phyloP scores from a whole-genome alignment of 2,797 vertebrate species.

The Emys orbicularis region DNA sequence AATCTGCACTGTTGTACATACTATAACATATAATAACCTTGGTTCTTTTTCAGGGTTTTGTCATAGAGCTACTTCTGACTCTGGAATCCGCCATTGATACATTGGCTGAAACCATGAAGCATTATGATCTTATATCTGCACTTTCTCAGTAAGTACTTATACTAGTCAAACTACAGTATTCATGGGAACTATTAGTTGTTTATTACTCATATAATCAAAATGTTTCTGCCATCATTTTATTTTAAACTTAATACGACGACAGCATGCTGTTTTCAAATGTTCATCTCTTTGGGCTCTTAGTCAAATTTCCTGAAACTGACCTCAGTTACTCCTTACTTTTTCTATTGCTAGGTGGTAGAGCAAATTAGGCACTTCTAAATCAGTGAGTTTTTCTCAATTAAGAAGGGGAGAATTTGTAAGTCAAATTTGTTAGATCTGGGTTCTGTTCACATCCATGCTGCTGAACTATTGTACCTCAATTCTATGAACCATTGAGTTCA shows the following conservation, averaged over 20 bases:
- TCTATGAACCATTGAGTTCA: background rate
- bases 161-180: background rate
- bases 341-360: background rate
- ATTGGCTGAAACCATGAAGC: slow-evolving; percentile 96
- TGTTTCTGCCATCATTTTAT: background rate
- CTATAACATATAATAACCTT: slow-evolving; percentile 46
- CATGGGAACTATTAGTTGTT: background rate
- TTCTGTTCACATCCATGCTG: background rate
- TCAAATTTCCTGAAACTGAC: background rate
- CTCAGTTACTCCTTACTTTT: background rate
- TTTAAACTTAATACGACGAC: background rate
- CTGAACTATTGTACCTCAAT: background rate
- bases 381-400: background rate
- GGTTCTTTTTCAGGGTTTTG: slow-evolving; percentile 89
- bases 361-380: background rate
- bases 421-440: background rate
- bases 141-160: slow-evolving; percentile 93
- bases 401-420: background rate
- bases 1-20: background rate
- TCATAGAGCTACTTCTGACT: slow-evolving; percentile 97
- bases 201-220: background rate
- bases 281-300: background rate
- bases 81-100: slow-evolving; percentile 98
- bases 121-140: slow-evolving; percentile 95
- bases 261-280: background rate